Evolutionary conservation across 2,113 vertebrate species (phyloP), one percentile per base, ranked within the genome.

Genomic region (Dicrurus megarhynchus): DNA sequence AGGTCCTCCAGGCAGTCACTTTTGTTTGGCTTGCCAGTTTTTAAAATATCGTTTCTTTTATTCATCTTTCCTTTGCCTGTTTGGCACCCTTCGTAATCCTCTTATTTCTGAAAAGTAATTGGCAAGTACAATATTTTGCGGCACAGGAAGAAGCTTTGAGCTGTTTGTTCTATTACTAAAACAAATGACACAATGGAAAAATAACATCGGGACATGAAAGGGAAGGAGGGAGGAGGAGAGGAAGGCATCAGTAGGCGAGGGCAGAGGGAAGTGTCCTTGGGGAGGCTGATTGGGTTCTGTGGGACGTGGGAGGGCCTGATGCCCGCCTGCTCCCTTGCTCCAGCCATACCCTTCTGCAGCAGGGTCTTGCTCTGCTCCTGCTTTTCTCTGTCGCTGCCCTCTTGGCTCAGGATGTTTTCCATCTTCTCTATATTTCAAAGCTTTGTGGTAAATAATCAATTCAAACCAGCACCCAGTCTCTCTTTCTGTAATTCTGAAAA

Each of bases 401-500:
- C 96, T 97, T 92, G 97, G 97, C 96, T 96, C 77, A 42, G 92
- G 82, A 97, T 95, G 95, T 96, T 98, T 97, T 87, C 96, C 10
- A 3, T 96, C 96, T 81, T 89, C 97, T 97, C 96, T 94, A 35
- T 97, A 97, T 98, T 98, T 98, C 98, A 98, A 98, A 98, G 97
- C 97, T 97, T 97, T 97, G 91, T 96, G 95, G 97, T 97, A 98
- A 98, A 98, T 98, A 98, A 98, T 98, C 97, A 98, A 98, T 98
- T 98, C 97, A 97, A 98, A 96, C 97, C 97, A 98, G 97, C 97
- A 95, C 96, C 8, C 81, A 98, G 97, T 96, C 97, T 97, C 97
- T 97, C 96, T 97, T 98, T 98, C 98, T 98, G 98, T 96, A 98
- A 98, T 98, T 98, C 98, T 98, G 98, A 98, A 98, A 98, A 98